Percentiles rank a stretch among this genome's conserved stretches.
These are phyloP conservation scores for Chloroclystis v-ata DNA, from an alignment of 2,888 invertebrate genomes.

Conservation along the genomic window DNA sequence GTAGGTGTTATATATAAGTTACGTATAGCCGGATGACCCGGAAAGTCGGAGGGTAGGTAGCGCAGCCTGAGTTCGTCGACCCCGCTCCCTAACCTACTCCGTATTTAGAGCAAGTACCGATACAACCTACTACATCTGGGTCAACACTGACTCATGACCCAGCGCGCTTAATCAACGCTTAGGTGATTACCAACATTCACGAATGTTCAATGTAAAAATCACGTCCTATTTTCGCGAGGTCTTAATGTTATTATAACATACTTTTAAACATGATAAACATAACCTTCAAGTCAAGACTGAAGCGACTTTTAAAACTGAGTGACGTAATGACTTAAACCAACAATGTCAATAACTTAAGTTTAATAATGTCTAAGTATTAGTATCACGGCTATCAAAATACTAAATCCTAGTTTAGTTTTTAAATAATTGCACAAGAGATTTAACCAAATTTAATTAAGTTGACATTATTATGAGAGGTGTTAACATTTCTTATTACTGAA, in stretches of 20 bases:
- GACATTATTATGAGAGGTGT: too few species aligned
- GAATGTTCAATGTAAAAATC: slow-evolving; percentile 32
- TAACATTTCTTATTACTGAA: too few species aligned
- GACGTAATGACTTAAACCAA: slow-evolving; percentile 18
- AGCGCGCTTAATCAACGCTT: slow-evolving; percentile 59
- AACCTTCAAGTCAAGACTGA: slow-evolving; percentile 29
- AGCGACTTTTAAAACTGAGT: slow-evolving; percentile 21
- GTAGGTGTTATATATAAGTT: not conserved
- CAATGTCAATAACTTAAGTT: slow-evolving; percentile 8
- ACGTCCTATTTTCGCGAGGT: slow-evolving; percentile 30
- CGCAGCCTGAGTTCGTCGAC: slow-evolving; percentile 59
- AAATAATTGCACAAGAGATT: not conserved
- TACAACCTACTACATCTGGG: slow-evolving; percentile 67
- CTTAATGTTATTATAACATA: slow-evolving; percentile 31
- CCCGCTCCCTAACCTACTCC: slow-evolving; percentile 73
- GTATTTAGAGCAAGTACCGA: slow-evolving; percentile 71
- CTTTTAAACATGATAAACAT: slow-evolving; percentile 26
- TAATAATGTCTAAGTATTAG: slow-evolving; percentile 9
- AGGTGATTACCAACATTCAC: slow-evolving; percentile 35
- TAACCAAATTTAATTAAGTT: too few species aligned
- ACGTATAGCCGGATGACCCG: slow-evolving; percentile 41
- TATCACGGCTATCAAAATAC: slow-evolving; percentile 3
- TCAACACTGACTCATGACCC: slow-evolving; percentile 65
- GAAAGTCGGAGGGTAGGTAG: slow-evolving; percentile 51
- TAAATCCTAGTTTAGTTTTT: not conserved